Conservation (phyloP, 2,797 vertebrate species). For the Odontamblyopus rebecca region DNA sequence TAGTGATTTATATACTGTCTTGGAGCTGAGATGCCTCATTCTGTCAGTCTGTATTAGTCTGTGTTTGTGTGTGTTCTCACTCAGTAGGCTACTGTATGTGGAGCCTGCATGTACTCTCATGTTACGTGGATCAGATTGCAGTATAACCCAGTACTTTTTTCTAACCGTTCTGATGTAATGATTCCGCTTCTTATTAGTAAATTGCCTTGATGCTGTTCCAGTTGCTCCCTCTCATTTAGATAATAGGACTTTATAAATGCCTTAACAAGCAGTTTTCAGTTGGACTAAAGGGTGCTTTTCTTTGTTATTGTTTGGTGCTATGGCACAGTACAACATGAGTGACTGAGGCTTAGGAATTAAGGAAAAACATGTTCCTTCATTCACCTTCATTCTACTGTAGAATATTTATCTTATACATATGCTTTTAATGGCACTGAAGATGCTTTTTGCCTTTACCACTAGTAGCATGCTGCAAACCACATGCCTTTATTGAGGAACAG, state of each 20-base stretch:
- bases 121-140: constrained; percentile 57
- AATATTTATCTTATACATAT: neutral
- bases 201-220: constrained; percentile 28
- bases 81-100: neutral
- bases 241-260: constrained; percentile 20
- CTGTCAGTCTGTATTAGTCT: neutral
- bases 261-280: constrained; percentile 28
- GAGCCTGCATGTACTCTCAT: constrained; percentile 20
- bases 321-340: neutral
- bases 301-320: neutral
- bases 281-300: neutral
- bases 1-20: constrained; percentile 44
- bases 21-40: constrained; percentile 27
- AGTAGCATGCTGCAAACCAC: neutral
- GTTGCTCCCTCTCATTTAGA: constrained; percentile 20
- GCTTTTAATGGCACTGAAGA: neutral
- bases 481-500: neutral
- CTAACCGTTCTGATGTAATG: constrained; percentile 34
- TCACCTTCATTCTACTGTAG: neutral
- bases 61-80: constrained; percentile 21
- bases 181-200: constrained; percentile 32
- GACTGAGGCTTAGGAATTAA: neutral
- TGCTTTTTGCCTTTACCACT: neutral
- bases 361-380: neutral
- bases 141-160: constrained; percentile 25